Evolutionary conservation across 1,140 invertebrate genomes (phyloP).

Genomic region (Lethocerus indicus): DNA sequence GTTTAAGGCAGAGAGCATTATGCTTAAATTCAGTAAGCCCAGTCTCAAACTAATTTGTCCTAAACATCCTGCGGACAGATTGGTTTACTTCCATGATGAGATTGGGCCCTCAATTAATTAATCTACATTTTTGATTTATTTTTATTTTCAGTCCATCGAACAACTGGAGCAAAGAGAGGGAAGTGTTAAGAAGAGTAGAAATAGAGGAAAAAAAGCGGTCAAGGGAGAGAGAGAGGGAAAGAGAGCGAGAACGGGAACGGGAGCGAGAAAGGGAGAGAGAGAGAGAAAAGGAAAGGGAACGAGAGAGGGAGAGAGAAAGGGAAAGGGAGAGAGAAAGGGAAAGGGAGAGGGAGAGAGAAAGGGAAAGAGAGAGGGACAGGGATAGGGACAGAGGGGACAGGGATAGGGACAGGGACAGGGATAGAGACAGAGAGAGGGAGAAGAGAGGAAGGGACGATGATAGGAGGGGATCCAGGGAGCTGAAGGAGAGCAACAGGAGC

Average conservation of each 20-base stretch:
- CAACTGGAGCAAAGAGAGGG: not conserved
- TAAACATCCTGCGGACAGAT: too few relatives aligned
- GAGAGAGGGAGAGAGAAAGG: constrained; percentile 11
- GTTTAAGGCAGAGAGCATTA: too few relatives aligned
- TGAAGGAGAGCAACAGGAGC: too few relatives aligned
- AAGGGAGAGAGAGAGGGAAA: not conserved
- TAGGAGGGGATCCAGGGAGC: too few relatives aligned
- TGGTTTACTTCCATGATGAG: too few relatives aligned
- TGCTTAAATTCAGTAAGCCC: too few relatives aligned
- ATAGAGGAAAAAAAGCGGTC: constrained; percentile 1
- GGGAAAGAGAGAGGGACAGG: constrained; percentile 19
- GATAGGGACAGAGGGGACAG: constrained; percentile 9
- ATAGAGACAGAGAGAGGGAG: constrained; percentile 8
- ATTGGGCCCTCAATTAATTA: not conserved
- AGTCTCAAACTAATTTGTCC: too few relatives aligned
- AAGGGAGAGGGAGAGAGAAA: constrained; percentile 20
- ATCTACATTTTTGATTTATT: not conserved
- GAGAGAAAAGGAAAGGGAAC: constrained; percentile 8
- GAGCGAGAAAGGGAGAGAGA: constrained; percentile 2
- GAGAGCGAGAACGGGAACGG: not conserved
- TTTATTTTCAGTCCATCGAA: too few relatives aligned
- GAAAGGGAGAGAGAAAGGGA: constrained; percentile 8
- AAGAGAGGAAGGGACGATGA: too few relatives aligned
- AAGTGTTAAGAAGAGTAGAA: not conserved
- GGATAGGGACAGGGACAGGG: constrained; percentile 2